Percentiles rank a stretch among this genome's conserved stretches.
phyloP scores from a whole-genome alignment of 2,888 invertebrate genomes.

The Drosophila colorata region DNA sequence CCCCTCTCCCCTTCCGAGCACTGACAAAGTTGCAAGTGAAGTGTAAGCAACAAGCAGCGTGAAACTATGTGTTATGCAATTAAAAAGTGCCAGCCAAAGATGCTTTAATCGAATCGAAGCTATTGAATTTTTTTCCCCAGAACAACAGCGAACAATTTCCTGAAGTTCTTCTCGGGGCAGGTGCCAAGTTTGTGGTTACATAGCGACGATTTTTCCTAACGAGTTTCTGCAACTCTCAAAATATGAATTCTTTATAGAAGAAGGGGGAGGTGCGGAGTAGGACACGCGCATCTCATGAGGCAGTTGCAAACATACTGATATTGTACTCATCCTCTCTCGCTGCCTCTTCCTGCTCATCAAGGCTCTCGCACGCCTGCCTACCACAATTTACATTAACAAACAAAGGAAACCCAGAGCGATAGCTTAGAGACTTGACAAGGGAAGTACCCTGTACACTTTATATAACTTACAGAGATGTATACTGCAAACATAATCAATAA shows the following conservation, averaged over 20 bases:
- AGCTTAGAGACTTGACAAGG: background rate
- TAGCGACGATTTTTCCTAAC: conserved; percentile 33
- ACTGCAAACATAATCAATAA: too few relatives aligned
- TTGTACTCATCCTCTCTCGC: too few relatives aligned
- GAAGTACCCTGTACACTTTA: background rate
- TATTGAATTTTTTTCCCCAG: conserved; percentile 42
- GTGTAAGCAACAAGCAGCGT: conserved; percentile 66
- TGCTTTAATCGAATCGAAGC: conserved; percentile 51
- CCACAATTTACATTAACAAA: conserved; percentile 26
- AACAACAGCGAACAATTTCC: conserved; percentile 25
- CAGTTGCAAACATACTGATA: background rate
- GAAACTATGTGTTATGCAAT: conserved; percentile 74
- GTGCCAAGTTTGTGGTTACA: conserved; percentile 17
- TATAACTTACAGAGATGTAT: too few relatives aligned
- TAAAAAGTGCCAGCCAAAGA: conserved; percentile 55
- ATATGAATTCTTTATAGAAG: conserved; percentile 1
- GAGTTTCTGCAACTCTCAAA: conserved; percentile 24
- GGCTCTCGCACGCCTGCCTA: conserved; percentile 8
- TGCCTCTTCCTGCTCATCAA: background rate
- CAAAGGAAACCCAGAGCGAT: background rate
- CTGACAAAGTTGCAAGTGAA: conserved; percentile 49
- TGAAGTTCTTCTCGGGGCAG: conserved; percentile 5
- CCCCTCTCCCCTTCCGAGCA: background rate
- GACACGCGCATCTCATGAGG: background rate
- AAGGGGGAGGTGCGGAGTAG: too few relatives aligned